Percentiles rank a stretch among this genome's conserved stretches.
Conservation (phyloP, 2,797 vertebrate genomes). For the Urophycis tenuis region DNA sequence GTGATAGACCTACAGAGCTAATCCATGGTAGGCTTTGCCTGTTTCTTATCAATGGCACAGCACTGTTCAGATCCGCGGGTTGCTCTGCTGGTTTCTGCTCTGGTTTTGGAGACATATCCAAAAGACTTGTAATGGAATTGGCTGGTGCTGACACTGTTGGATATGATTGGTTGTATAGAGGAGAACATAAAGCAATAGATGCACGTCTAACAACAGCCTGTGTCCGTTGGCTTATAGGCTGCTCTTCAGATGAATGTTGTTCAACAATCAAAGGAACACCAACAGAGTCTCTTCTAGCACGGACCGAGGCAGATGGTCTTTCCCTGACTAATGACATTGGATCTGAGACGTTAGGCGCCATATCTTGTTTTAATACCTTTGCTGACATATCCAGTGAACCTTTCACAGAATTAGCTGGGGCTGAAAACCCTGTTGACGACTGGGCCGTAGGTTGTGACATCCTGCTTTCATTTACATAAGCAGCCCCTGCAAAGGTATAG, state of each 20-base stretch:
- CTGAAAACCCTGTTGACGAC: constrained; percentile 24
- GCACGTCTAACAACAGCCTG: constrained; percentile 3
- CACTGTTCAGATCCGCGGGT: constrained; percentile 29
- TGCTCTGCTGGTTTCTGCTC: constrained; percentile 31
- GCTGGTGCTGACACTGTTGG: constrained; percentile 55
- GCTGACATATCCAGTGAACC: constrained; percentile 63
- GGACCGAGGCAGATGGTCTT: constrained; percentile 38
- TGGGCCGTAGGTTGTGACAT: constrained; percentile 19
- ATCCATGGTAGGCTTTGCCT: constrained; percentile 26
- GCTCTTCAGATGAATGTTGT: constrained; percentile 18
- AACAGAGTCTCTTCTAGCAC: constrained; percentile 38
- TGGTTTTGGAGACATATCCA: constrained; percentile 66
- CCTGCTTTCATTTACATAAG: constrained; percentile 12
- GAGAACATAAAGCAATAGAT: constrained; percentile 2
- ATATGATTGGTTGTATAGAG: constrained; percentile 12
- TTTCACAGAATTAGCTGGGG: constrained; percentile 55
- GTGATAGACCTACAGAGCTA: constrained; percentile 50
- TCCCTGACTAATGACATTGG: constrained; percentile 55
- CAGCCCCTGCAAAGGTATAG: neutral
- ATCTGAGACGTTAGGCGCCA: constrained; percentile 30
- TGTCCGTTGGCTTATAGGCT: constrained; percentile 36
- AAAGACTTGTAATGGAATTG: constrained; percentile 55
- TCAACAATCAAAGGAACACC: constrained; percentile 64
- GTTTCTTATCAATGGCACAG: constrained; percentile 52
- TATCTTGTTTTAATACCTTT: constrained; percentile 36